Evolutionary conservation across 2,113 vertebrate species (phyloP), one percentile per base, ranked within the genome.

Genomic region (Cryptomyrus ogoouensis): DNA sequence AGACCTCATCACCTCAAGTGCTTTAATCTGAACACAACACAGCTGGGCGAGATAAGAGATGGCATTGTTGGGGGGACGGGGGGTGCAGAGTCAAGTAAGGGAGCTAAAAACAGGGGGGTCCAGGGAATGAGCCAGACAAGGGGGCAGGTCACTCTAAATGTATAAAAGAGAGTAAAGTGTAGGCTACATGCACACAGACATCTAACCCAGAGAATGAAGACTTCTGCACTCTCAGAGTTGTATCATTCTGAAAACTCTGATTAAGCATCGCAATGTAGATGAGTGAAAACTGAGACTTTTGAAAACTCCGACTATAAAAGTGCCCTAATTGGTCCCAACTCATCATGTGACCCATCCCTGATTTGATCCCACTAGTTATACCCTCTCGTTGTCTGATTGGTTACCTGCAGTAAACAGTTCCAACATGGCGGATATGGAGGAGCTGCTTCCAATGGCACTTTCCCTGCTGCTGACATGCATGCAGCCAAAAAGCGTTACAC

Each of bases 1-100:
- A 90, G 91, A 95, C 95, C 93, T 90, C 86, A 66, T 95, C 95
- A 93, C 94, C 90, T 91, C 91, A 89, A 93, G 90, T 90, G 88
- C 56, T 66, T 93, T 91, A 91, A 77, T 70, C 80, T 92, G 91
- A 91, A 92, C 91, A 90, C 70, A 91, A 90, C 93, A 91, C 94
- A 95, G 94, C 94, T 95, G 95, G 93, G 74, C 5, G 35, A 80
- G 35, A 66, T 31, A 66, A 66, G 62, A 66, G 62, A 70, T 70
- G 62, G 62, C 62, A 31, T 31, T 70, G 9, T 31, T 56, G 53
- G 53, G 21, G 53, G 56, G 2, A 2, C 21, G 62, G n/a, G 10
- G 7, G n/a, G 62, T 1, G 5, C 5, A 12, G 62, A 70, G 62
- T 70, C 27, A 70, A 31, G 62, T 62, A 66, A 17, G 74, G 35